These are phyloP conservation scores for Leptinotarsa rubiginosa DNA, from an alignment of 2,888 invertebrate species.

Conservation along the genomic window DNA sequence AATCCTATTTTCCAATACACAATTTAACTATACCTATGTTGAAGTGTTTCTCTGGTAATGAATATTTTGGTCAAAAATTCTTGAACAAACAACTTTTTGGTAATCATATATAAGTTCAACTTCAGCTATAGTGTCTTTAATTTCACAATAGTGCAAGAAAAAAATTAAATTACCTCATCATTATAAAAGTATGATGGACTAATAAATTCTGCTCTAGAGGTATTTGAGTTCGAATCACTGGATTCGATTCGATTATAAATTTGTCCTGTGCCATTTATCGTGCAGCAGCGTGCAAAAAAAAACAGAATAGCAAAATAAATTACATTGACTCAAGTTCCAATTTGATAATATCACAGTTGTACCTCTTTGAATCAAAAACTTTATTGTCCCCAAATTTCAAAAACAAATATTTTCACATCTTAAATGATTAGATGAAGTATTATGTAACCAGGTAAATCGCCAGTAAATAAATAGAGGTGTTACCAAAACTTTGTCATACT, in stretches of 20 bases:
- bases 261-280: slow-evolving; percentile 59
- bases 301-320: slow-evolving; percentile 31
- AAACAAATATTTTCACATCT: too few relatives aligned
- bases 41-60: too few relatives aligned
- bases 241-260: slow-evolving; percentile 53
- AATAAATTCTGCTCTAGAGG: slow-evolving; percentile 38
- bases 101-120: background rate
- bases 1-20: too few relatives aligned
- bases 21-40: too few relatives aligned
- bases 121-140: background rate
- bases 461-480: too few relatives aligned
- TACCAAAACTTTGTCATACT: too few relatives aligned
- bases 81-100: too few relatives aligned
- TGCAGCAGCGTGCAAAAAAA: slow-evolving; percentile 59
- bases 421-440: too few relatives aligned
- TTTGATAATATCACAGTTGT: background rate
- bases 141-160: background rate
- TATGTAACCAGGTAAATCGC: too few relatives aligned
- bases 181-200: slow-evolving; percentile 37
- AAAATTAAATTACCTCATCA: slow-evolving; percentile 43
- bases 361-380: too few relatives aligned
- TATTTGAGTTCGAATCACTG: slow-evolving; percentile 48
- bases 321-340: background rate
- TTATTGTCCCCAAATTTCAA: too few relatives aligned
- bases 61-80: too few relatives aligned